Evolutionary conservation across 2,113 vertebrate genomes (phyloP), one percentile per base, ranked within the genome.

Genomic region (Rana temporaria): DNA sequence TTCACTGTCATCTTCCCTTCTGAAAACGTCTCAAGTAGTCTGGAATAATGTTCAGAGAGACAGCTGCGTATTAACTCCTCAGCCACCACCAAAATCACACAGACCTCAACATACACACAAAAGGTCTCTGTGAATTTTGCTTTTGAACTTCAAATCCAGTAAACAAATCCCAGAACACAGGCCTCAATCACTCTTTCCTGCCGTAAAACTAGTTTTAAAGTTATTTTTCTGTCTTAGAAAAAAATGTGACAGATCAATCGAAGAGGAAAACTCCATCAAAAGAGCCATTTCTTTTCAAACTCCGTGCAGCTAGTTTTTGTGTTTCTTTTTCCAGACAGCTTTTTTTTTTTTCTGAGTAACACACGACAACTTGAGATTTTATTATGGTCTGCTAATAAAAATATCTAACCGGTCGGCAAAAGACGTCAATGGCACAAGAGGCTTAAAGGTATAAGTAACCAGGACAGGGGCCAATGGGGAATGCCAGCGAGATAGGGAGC

Each of bases 1-100:
- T 53, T 67, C 22, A 57, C 64, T 69, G 65, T 57, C 76, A 56
- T 67, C 48, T n/a, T 42, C 22, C 34, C 48, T 16, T 16, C 52
- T 79, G 64, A 79, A 57, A 79, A 67, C 32, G 38, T 79, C 76
- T 78, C 65, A 67, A 67, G 64, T 67, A 42, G 24, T 59, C 64
- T 57, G 34, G 64, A 32, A 56, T 59, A 68, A 57, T 79, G 53
- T 79, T 79, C 64, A 68, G 57, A 68, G 77, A 19, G 77, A 79
- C 64, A 68, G 77, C 64, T 79, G 42, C 65, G 38, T 68, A 59
- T 79, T 78, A 78, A 78, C 76, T 26, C 76, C 63, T 78, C 66
- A 32, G 62, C 48, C 26, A 32, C 18, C 9, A 6, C n/a, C 15
- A 52, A 55, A 65, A 22, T 56, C 72, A n/a, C 9, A 6, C n/a